Evolutionary conservation across 2,888 invertebrate species (phyloP).

Genomic region (Cryptosula pallasiana): DNA sequence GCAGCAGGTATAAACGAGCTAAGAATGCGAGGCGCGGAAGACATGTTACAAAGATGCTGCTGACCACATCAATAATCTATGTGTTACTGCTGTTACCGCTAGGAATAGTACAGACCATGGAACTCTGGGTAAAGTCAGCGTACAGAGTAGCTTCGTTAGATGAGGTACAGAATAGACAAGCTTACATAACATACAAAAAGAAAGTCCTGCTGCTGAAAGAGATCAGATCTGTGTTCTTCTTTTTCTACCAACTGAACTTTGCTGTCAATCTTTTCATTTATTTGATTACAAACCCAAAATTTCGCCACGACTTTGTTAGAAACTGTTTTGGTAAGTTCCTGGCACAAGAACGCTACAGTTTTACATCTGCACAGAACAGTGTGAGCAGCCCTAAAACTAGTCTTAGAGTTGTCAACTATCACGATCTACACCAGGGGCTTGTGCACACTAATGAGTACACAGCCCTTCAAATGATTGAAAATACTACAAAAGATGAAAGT

Average conservation of each 20-base stretch:
- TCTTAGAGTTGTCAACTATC: no score
- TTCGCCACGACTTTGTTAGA: background rate
- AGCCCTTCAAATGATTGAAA: no score
- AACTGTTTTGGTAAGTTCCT: constrained; percentile 27
- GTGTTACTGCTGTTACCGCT: constrained; percentile 35
- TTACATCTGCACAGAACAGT: no score
- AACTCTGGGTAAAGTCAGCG: constrained; percentile 34
- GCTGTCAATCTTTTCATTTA: constrained; percentile 38
- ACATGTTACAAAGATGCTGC: constrained; percentile 33
- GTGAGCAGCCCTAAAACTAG: no score
- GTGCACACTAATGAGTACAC: no score
- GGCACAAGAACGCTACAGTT: no score
- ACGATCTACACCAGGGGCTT: no score
- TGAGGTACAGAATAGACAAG: constrained; percentile 23
- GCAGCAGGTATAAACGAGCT: constrained; percentile 17
- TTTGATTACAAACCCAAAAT: constrained; percentile 29
- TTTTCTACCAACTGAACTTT: constrained; percentile 38
- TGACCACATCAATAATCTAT: constrained; percentile 34
- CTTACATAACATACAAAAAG: constrained; percentile 31
- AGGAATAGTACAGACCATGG: constrained; percentile 35
- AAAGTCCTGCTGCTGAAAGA: constrained; percentile 35
- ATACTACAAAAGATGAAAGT: no score
- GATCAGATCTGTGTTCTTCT: constrained; percentile 36
- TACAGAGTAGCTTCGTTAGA: constrained; percentile 26
- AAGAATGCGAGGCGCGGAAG: no score